Evolutionary conservation across 2,113 vertebrate genomes (phyloP), one percentile per base, ranked within the genome.

Genomic region (Ceratotherium simum): DNA sequence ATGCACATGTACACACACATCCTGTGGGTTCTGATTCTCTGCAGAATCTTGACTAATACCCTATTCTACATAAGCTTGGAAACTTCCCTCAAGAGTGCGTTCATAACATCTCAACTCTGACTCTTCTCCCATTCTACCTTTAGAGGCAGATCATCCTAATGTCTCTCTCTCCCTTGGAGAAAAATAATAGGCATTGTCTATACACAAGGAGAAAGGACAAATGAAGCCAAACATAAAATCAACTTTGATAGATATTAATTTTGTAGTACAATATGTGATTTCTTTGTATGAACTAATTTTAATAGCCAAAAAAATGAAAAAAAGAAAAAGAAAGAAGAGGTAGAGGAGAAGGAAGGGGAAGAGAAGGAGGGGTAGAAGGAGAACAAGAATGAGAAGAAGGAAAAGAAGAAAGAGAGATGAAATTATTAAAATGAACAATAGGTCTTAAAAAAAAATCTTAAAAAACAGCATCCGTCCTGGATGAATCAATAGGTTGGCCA

Each of bases 401-500:
- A 39, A 54, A 62, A 80, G 69, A 25, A 92, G 69, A 90, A 42
- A 36, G 29, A 87, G 60, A 83, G 62, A 92, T 54, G 76, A 95
- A 75, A 91, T 65, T 64, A 72, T 78, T 84, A 46, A 85, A 95
- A 94, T 89, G 79, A 97, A 73, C 70, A 70, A 25, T 46, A 67
- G 10, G n/a, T 82, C 69, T 95, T 76, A 60, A 21, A 86, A 93
- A 94, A 65, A 95, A 97, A 80, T 80, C 92, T 96, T 95, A 98
- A 82, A 78, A 92, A 94, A 69, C n/a, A 42, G 54, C 62, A 91
- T 87, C 95, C 65, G 96, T 97, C 91, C 79, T 95, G 92, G 96
- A 98, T 98, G 95, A 98, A 98, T 98, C 97, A 97, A 93, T 93
- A 70, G 96, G 97, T 94, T 97, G 76, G 16, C 94, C 46, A 95